Base-by-base conservation (phyloP, 2,797 vertebrate species). In the Eupleurogrammus muticus region DNA sequence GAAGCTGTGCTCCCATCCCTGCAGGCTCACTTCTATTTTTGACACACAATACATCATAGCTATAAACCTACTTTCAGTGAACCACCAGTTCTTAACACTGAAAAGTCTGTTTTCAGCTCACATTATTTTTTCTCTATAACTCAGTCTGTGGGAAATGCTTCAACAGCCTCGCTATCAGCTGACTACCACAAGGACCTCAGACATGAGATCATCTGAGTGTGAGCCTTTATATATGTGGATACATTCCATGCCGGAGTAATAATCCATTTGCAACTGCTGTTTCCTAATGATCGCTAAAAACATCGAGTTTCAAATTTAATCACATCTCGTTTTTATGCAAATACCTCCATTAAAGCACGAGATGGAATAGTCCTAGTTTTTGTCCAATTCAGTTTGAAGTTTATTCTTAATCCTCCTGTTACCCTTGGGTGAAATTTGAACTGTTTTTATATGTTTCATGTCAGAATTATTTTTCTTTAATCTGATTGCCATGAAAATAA, bases 121-220 rank as follows among this genome's bases (percentile, higher is more conserved):
- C 14, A 36, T 28, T 5, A 8, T 21, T 19, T 20, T 53, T 20
- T 20, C 44, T 14, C 28, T 36, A 12, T 28, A 5, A 38, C 3
- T n/a, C 56, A 48, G 16, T 50, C 20, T 60, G 38, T 14, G 35
- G 21, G 59, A 49, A 53, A 1, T 53, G 20, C 17, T 2, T 21
- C 36, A 64, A 69, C 49, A 21, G 55, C 5, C 1, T 38, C 34
- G 54, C 46, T 5, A 52, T 72, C 79, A 82, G 71, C 63, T 82
- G 75, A 79, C 60, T 32, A 5, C 9, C 67, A 59, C 28, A 24
- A 59, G 75, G 28, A 40, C 46, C n/a, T 16, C 28, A 73, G 21
- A 73, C 66, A 66, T 36, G 34, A 16, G 9, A 42, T n/a, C 44
- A 53, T 66, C 47, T 66, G 38, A 46, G 44, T 19, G 23, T 36